These are phyloP conservation scores for Catostylus mosaicus DNA, from an alignment of 30 jellyfish, hydroid and myxozoan genomes.

Conservation along the genomic window DNA sequence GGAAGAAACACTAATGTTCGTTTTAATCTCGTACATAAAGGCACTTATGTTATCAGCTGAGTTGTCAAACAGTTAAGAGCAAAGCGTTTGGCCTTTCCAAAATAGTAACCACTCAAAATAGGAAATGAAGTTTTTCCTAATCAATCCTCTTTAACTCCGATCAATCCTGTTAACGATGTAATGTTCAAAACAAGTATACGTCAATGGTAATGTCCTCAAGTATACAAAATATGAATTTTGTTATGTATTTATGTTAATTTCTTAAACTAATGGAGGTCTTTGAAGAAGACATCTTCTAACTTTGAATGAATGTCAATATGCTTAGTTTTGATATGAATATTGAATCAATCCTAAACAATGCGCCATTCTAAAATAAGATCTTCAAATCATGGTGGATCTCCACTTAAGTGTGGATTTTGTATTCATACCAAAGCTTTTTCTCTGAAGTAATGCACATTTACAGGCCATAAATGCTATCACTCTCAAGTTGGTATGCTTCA, in stretches of 20 bases:
- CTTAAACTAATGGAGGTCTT: no score
- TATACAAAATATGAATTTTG: background rate
- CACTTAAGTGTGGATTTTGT: no score
- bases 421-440: no score
- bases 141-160: conserved; percentile 23
- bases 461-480: no score
- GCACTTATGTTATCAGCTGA: conserved; percentile 3
- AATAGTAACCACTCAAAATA: conserved; percentile 9
- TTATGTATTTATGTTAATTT: background rate
- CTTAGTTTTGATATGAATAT: no score
- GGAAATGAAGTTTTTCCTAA: background rate
- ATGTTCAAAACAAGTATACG: conserved; percentile 9
- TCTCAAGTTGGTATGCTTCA: no score
- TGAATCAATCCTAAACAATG: no score
- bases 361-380: no score
- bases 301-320: no score
- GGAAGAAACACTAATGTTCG: background rate
- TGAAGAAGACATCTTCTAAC: no score
- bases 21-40: background rate
- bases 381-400: no score
- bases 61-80: conserved; percentile 17
- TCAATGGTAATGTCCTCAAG: background rate
- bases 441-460: no score
- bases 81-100: background rate
- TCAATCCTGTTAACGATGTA: conserved; percentile 27